Conservation (phyloP, 2,888 invertebrate species). For the Scaptomyza flava region DNA sequence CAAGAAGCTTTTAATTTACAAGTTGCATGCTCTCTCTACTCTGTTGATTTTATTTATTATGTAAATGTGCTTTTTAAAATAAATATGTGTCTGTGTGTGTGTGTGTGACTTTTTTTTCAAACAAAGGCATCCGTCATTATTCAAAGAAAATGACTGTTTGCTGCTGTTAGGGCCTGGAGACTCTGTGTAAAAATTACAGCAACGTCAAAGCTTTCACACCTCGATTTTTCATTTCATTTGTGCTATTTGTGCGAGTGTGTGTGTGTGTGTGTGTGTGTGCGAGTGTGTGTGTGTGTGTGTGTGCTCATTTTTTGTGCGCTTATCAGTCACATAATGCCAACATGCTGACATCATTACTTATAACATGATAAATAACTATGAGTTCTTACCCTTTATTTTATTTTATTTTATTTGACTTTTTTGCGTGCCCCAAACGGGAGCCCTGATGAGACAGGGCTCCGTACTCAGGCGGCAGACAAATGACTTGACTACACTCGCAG, state of each 20-base stretch:
- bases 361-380: constrained; percentile 79
- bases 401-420: constrained; percentile 21
- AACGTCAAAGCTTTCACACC: constrained; percentile 73
- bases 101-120: constrained; percentile 31
- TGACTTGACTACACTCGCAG: constrained; percentile 64
- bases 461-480: constrained; percentile 67
- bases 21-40: constrained; percentile 23
- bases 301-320: constrained; percentile 58
- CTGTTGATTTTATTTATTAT: constrained; percentile 74
- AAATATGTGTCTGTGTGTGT: not conserved
- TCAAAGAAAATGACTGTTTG: constrained; percentile 7
- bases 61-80: constrained; percentile 44
- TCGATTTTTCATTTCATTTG: constrained; percentile 79
- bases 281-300: constrained; percentile 26
- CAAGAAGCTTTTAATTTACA: constrained; percentile 72
- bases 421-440: constrained; percentile 28
- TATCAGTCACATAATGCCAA: constrained; percentile 78
- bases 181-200: constrained; percentile 66
- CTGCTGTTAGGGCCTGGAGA: constrained; percentile 52
- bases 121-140: constrained; percentile 9
- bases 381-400: constrained; percentile 46
- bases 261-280: constrained; percentile 8
- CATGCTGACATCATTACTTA: constrained; percentile 80
- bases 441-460: constrained; percentile 50
- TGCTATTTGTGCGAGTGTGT: constrained; percentile 36